Evolutionary conservation across 2,797 vertebrate genomes (phyloP), one percentile per base, ranked within the genome.

Genomic region (Phylloscopus collybita): DNA sequence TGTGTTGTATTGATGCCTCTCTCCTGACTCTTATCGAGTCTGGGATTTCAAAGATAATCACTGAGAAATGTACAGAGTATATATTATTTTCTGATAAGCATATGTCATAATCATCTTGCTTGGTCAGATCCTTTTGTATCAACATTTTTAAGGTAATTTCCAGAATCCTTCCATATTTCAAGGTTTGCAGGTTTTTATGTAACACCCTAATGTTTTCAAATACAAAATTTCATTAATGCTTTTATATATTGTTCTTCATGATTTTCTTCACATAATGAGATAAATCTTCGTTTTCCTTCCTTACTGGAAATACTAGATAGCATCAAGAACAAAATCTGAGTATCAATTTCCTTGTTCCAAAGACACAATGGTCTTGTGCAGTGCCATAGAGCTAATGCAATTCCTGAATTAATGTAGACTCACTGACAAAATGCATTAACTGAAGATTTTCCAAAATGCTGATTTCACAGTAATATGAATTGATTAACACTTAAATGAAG

Each of bases 401-500:
- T 69, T 53, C 59, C 54, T 65, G 53, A 88, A 62, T 47, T 51
- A 53, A 40, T 56, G 57, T 9, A 70, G 50, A 40, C 26, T 88
- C 12, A n/a, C 34, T 80, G 62, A 32, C 79, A 86, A 87, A 91
- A 40, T 18, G 29, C 19, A 45, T 90, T 78, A 79, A 75, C 47
- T 66, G 53, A 65, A 66, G 50, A 72, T 79, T 72, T 91, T 86
- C 49, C 53, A 45, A 86, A 81, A 86, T 70, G 56, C 42, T 79
- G 51, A 66, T 92, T 94, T 93, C 66, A 73, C 16, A 14, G 40
- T 81, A 61, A 65, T 72, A 51, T 53, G 53, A 70, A 69, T 80
- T 88, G 80, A 88, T 92, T 92, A 91, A 66, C 49, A 71, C 56
- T 76, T 72, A 81, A 91, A 72, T 66, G 73, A 84, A 32, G 70